Conservation (phyloP, 92 coral and sea anemone genomes). For the Epizoanthus scotinus region DNA sequence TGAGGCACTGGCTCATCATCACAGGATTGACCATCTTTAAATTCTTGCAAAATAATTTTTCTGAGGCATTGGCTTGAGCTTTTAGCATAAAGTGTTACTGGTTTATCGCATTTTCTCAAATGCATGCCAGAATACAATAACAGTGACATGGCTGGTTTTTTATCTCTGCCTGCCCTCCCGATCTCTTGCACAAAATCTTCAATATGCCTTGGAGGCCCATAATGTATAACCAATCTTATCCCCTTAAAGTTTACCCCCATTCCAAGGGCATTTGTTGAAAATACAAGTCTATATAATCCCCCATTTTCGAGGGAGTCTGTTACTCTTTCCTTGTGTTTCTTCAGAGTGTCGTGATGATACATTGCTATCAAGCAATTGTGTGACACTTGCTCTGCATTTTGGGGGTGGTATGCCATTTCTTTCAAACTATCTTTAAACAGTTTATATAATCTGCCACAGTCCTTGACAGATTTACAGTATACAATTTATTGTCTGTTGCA, state of each 20-base stretch:
- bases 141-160: conserved; percentile 18
- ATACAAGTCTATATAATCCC: conserved; percentile 63
- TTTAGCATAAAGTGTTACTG: conserved; percentile 40
- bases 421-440: too few species aligned
- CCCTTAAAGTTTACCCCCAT: conserved; percentile 44
- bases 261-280: conserved; percentile 67
- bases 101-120: conserved; percentile 48
- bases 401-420: conserved; percentile 21
- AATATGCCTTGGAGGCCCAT: conserved; percentile 46
- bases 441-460: background rate
- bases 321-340: conserved; percentile 11
- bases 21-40: conserved; percentile 25
- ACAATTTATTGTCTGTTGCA: too few species aligned
- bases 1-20: conserved; percentile 17
- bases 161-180: conserved; percentile 56
- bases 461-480: background rate
- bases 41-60: conserved; percentile 43
- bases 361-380: conserved; percentile 21
- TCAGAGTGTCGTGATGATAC: conserved; percentile 13
- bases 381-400: background rate
- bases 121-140: conserved; percentile 40
- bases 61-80: conserved; percentile 20
- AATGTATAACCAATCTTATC: conserved; percentile 37
- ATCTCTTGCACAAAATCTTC: conserved; percentile 62
- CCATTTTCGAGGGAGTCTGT: background rate